Conservation (phyloP, 2,113 vertebrate species). For the Peromyscus leucopus region DNA sequence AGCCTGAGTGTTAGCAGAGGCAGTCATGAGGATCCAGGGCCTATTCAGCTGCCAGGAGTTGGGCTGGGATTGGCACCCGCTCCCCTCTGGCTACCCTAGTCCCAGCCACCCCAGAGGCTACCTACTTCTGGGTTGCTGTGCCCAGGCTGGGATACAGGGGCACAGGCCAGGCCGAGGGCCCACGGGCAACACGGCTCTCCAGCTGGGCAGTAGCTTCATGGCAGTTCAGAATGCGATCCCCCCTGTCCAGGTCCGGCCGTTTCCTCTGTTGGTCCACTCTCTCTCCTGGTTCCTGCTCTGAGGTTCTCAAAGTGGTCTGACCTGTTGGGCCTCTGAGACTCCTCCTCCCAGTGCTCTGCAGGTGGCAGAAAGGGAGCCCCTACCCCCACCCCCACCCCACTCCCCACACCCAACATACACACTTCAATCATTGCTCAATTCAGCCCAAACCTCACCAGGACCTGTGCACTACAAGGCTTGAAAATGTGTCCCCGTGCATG, state of each 20-base stretch:
- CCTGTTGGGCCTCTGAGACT: conserved; percentile 54
- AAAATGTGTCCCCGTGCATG: not conserved
- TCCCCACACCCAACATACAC: too few species aligned
- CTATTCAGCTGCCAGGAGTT: not conserved
- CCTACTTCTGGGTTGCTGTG: conserved; percentile 64
- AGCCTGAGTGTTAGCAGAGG: not conserved
- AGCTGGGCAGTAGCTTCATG: conserved; percentile 71
- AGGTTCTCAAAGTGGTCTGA: conserved; percentile 61
- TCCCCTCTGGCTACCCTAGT: not conserved
- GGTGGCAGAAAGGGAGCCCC: not conserved
- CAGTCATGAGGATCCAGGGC: not conserved
- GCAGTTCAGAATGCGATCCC: not conserved
- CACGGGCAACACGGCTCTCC: not conserved
- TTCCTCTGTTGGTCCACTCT: not conserved
- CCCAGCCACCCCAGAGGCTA: not conserved
- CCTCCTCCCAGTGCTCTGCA: conserved; percentile 17
- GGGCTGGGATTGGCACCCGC: not conserved
- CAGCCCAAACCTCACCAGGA: not conserved
- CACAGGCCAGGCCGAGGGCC: not conserved
- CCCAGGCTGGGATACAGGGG: conserved; percentile 10
- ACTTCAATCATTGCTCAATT: not conserved
- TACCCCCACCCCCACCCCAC: not conserved
- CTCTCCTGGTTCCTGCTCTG: conserved; percentile 8
- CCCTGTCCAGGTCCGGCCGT: not conserved
- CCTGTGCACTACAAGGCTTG: not conserved